Conservation (phyloP, 2,888 invertebrate genomes). For the Myathropa florea region DNA sequence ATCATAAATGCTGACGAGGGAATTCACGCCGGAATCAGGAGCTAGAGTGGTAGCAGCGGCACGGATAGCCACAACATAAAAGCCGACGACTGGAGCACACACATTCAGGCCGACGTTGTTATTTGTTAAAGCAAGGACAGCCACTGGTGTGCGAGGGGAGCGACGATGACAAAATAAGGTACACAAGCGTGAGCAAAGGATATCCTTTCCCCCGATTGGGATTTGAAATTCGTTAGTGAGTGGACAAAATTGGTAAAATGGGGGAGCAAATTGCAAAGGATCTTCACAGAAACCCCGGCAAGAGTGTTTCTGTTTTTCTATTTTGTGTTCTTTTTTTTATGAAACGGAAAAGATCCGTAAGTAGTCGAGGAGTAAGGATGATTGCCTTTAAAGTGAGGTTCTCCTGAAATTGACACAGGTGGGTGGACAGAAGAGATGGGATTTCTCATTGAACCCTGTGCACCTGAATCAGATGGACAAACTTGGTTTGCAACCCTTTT, state of each 20-base stretch:
- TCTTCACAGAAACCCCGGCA: not conserved
- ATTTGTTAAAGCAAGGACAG: not conserved
- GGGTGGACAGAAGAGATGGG: not conserved
- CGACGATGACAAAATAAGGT: slow-evolving; percentile 35
- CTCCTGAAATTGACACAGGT: not conserved
- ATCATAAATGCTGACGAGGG: slow-evolving; percentile 70
- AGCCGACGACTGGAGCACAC: slow-evolving; percentile 30
- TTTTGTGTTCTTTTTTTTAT: not conserved
- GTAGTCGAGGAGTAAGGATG: not conserved
- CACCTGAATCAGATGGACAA: not conserved
- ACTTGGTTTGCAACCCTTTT: not conserved
- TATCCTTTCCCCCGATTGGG: slow-evolving; percentile 1
- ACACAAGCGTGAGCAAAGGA: not conserved
- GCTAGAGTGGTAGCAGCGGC: slow-evolving; percentile 19
- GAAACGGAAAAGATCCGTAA: not conserved
- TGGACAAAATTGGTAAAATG: slow-evolving; percentile 1
- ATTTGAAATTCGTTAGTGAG: slow-evolving; percentile 13
- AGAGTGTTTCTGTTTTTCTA: not conserved
- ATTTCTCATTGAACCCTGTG: not conserved
- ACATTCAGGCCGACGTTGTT: slow-evolving; percentile 19
- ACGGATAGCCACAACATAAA: slow-evolving; percentile 42
- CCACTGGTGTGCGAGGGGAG: not conserved
- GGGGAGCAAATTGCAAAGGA: not conserved
- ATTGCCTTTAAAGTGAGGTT: not conserved
- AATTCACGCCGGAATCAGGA: slow-evolving; percentile 60